Evolutionary conservation across 2,888 invertebrate species (phyloP).

Genomic region (Euclidia mi): DNA sequence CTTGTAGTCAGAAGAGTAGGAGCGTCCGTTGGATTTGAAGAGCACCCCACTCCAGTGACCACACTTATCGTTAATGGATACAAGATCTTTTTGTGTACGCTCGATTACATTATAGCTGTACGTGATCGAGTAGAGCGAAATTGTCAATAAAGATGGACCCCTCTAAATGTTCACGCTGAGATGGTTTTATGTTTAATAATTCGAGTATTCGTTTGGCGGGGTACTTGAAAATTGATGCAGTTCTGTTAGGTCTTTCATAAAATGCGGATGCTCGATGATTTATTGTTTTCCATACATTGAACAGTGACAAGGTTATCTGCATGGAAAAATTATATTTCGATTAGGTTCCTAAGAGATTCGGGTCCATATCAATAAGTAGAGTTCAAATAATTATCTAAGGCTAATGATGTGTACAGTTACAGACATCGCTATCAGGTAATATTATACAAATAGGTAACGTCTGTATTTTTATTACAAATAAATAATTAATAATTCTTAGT

Average conservation of each 20-base stretch:
- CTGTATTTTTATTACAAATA: no score
- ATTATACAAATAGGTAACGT: no score
- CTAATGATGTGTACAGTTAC: no score
- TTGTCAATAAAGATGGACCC: slow-evolving; percentile 84
- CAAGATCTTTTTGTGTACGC: slow-evolving; percentile 47
- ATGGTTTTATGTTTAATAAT: slow-evolving; percentile 88
- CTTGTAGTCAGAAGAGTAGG: slow-evolving; percentile 84
- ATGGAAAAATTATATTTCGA: slow-evolving; percentile 31
- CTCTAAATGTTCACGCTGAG: slow-evolving; percentile 89
- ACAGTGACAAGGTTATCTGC: slow-evolving; percentile 74
- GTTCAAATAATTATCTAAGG: no score
- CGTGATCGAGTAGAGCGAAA: slow-evolving; percentile 69
- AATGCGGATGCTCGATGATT: slow-evolving; percentile 58
- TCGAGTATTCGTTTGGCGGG: slow-evolving; percentile 89
- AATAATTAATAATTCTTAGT: slow-evolving; percentile 92
- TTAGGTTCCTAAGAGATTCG: no score
- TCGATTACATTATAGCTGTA: slow-evolving; percentile 70
- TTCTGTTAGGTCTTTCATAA: slow-evolving; percentile 40
- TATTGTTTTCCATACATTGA: slow-evolving; percentile 73
- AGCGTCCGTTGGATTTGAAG: slow-evolving; percentile 86
- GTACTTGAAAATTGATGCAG: slow-evolving; percentile 74
- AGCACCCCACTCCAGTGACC: slow-evolving; percentile 87
- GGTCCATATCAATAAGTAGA: no score
- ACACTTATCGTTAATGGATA: slow-evolving; percentile 67
- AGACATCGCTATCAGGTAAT: no score